Evolutionary conservation across 2,797 vertebrate genomes (phyloP).

Genomic region (Dallia pectoralis): DNA sequence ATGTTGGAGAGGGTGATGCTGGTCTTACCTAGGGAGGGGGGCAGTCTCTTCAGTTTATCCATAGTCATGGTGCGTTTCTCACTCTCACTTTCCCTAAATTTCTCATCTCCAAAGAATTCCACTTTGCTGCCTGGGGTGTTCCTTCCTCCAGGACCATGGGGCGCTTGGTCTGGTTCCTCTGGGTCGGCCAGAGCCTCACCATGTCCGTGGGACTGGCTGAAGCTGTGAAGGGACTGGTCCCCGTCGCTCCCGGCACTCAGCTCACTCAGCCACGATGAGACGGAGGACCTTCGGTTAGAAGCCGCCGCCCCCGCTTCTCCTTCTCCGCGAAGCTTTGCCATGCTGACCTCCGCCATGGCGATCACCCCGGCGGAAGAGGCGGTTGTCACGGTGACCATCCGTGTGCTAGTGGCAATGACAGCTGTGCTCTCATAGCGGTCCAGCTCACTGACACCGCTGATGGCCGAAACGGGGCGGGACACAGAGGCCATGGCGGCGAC

Average conservation of each 20-base stretch:
- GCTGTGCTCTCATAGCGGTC: slow-evolving; percentile 66
- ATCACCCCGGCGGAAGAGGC: slow-evolving; percentile 68
- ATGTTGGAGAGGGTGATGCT: slow-evolving; percentile 76
- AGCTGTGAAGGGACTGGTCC: slow-evolving; percentile 89
- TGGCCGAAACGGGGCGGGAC: slow-evolving; percentile 81
- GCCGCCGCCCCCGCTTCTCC: slow-evolving; percentile 73
- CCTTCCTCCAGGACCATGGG: slow-evolving; percentile 27
- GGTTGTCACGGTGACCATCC: slow-evolving; percentile 55
- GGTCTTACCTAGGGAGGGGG: slow-evolving; percentile 82
- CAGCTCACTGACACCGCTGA: slow-evolving; percentile 80
- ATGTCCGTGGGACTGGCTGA: slow-evolving; percentile 87
- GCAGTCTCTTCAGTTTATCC: slow-evolving; percentile 66
- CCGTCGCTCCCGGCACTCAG: slow-evolving; percentile 87
- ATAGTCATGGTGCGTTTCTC: slow-evolving; percentile 65
- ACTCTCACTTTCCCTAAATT: slow-evolving; percentile 55
- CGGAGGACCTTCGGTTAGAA: slow-evolving; percentile 82
- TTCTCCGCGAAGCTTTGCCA: slow-evolving; percentile 72
- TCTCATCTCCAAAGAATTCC: slow-evolving; percentile 59
- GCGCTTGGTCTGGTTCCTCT: slow-evolving; percentile 53
- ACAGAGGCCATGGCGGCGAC: slow-evolving; percentile 81
- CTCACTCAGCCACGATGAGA: slow-evolving; percentile 94
- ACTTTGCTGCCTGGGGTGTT: slow-evolving; percentile 61
- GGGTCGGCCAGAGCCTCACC: slow-evolving; percentile 88
- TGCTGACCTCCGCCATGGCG: slow-evolving; percentile 83
- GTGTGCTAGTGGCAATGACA: slow-evolving; percentile 23